Conservation (phyloP, 2,888 invertebrate genomes). For the Smittia aterrima region DNA sequence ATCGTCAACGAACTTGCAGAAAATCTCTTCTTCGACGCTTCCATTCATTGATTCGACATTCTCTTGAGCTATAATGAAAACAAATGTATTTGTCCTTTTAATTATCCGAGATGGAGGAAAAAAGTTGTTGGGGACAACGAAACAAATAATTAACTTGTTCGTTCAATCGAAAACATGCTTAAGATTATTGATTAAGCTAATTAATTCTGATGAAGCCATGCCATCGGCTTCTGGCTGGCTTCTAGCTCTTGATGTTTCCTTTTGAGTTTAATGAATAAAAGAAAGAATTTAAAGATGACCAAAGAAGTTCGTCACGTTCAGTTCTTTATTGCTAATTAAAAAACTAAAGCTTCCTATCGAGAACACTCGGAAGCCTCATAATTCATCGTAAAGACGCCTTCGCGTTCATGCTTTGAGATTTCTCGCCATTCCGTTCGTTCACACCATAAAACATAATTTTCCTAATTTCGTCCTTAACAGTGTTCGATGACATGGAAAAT, state of each 20-base stretch:
- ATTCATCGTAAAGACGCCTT: background rate
- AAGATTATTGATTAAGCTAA: slow-evolving; percentile 37
- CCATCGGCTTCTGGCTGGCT: background rate
- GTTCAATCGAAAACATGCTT: slow-evolving; percentile 16
- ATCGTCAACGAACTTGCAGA: no score
- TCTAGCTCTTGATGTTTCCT: slow-evolving; percentile 1
- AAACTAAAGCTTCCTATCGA: background rate
- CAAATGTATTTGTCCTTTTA: slow-evolving; percentile 1
- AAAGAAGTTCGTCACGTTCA: background rate
- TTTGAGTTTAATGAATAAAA: background rate
- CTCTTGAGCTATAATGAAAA: slow-evolving; percentile 11
- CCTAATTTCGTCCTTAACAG: background rate
- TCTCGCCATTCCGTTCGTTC: background rate
- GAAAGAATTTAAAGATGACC: slow-evolving; percentile 8
- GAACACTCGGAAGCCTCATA: background rate
- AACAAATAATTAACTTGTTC: slow-evolving; percentile 36
- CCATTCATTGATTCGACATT: no score
- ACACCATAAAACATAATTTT: slow-evolving; percentile 6
- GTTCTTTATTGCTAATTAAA: background rate
- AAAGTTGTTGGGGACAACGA: background rate
- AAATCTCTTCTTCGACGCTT: no score
- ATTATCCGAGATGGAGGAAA: background rate
- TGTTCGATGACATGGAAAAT: slow-evolving; percentile 17
- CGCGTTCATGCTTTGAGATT: background rate
- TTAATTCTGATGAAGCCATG: slow-evolving; percentile 32